These are phyloP conservation scores for Toxotes lorentzi DNA, from an alignment of 2,797 vertebrate genomes.

Conservation along the genomic window DNA sequence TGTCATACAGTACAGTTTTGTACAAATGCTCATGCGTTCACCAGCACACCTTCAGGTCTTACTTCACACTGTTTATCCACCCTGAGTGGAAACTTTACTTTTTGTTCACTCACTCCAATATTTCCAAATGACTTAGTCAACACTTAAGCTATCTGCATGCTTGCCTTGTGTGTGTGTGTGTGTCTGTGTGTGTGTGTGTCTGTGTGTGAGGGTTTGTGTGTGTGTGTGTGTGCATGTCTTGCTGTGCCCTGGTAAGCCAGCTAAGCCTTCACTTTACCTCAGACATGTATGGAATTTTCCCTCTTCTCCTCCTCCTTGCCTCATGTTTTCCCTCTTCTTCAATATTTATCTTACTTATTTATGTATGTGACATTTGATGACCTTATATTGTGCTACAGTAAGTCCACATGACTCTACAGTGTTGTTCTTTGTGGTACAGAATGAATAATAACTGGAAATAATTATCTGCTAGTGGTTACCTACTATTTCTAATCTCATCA, in stretches of 20 bases:
- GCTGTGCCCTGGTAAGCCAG: constrained; percentile 46
- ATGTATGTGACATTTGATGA: background rate
- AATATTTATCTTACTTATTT: background rate
- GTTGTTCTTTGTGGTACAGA: background rate
- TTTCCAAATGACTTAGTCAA: constrained; percentile 67
- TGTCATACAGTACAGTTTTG: background rate
- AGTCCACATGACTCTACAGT: background rate
- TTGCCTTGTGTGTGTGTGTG: constrained; percentile 30
- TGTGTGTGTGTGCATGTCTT: constrained; percentile 44
- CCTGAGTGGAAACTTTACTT: constrained; percentile 49
- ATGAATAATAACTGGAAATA: constrained; percentile 10
- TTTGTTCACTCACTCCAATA: constrained; percentile 35
- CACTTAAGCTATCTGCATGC: constrained; percentile 53
- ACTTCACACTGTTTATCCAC: constrained; percentile 34
- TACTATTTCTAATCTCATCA: constrained; percentile 11
- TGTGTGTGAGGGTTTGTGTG: constrained; percentile 26
- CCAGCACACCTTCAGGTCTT: background rate
- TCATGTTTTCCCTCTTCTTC: background rate
- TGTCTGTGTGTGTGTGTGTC: constrained; percentile 13
- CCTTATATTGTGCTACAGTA: background rate
- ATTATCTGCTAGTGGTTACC: constrained; percentile 2
- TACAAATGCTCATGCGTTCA: background rate
- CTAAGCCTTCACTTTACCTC: constrained; percentile 58
- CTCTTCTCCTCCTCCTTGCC: constrained; percentile 10
- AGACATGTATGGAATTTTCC: constrained; percentile 71